Evolutionary conservation across 2,797 vertebrate species (phyloP).

Genomic region (Sylvia borin): DNA sequence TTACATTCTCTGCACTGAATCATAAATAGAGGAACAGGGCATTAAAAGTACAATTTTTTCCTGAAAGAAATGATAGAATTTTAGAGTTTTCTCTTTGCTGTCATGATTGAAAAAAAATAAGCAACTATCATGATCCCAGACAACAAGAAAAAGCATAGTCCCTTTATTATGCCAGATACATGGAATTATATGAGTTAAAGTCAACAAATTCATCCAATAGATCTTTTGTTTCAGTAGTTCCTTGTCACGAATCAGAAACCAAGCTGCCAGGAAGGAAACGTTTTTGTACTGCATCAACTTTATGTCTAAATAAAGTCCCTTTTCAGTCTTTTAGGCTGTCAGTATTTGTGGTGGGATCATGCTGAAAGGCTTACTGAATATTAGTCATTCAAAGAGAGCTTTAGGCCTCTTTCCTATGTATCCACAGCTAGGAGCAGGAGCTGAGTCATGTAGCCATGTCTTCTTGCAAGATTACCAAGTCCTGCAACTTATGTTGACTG

Average conservation of each 20-base stretch:
- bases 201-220: neutral
- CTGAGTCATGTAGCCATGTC: neutral
- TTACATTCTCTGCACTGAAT: neutral
- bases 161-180: neutral
- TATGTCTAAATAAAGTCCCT: neutral
- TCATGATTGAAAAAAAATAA: neutral
- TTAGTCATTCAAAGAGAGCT: neutral
- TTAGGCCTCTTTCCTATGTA: neutral
- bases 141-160: neutral
- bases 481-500: neutral
- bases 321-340: neutral
- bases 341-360: neutral
- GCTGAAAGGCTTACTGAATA: neutral
- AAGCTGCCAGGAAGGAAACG: neutral
- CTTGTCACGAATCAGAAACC: neutral
- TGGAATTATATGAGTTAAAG: neutral
- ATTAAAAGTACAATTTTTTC: neutral
- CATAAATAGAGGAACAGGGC: neutral
- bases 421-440: neutral
- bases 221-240: neutral
- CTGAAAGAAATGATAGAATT: neutral
- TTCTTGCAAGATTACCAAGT: neutral
- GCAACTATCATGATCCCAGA: neutral
- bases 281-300: neutral
- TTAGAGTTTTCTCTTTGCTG: neutral